Conservation (phyloP, 2,888 invertebrate species). For the Melanostoma scalare region DNA sequence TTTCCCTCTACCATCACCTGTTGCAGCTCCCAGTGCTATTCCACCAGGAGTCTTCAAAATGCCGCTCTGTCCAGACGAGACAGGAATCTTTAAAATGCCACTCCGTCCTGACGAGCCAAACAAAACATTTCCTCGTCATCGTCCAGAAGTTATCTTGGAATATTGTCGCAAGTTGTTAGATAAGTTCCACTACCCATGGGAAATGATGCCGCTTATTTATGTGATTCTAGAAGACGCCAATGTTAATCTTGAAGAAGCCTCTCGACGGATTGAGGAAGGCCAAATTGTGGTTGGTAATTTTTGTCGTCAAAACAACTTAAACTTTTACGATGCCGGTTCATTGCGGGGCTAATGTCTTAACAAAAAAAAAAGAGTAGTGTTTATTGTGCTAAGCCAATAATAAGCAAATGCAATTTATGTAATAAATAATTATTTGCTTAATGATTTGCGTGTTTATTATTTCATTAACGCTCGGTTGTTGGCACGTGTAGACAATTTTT, state of each 20-base stretch:
- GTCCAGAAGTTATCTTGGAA: constrained; percentile 11
- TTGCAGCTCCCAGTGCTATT: neutral
- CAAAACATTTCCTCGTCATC: neutral
- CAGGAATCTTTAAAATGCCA: neutral
- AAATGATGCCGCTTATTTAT: constrained; percentile 90
- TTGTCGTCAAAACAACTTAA: constrained; percentile 88
- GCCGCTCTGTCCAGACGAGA: constrained; percentile 8
- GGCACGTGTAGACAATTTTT: no score
- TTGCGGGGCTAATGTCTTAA: constrained; percentile 83
- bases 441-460: no score
- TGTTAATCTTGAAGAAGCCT: constrained; percentile 89
- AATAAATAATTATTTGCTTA: no score
- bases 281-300: constrained; percentile 89
- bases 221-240: constrained; percentile 90
- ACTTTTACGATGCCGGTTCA: constrained; percentile 89
- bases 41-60: constrained; percentile 1
- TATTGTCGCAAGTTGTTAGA: constrained; percentile 87
- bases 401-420: neutral
- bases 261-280: constrained; percentile 89
- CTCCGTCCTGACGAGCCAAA: neutral
- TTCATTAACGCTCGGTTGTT: no score
- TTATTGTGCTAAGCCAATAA: neutral
- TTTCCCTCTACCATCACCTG: constrained; percentile 18
- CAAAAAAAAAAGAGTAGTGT: neutral
- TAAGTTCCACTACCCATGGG: constrained; percentile 90